A percentile compares a stretch with the other conserved stretches of the same genome.
phyloP scores from a whole-genome alignment of 2,888 invertebrate species.

The Drosophila infuscata region DNA sequence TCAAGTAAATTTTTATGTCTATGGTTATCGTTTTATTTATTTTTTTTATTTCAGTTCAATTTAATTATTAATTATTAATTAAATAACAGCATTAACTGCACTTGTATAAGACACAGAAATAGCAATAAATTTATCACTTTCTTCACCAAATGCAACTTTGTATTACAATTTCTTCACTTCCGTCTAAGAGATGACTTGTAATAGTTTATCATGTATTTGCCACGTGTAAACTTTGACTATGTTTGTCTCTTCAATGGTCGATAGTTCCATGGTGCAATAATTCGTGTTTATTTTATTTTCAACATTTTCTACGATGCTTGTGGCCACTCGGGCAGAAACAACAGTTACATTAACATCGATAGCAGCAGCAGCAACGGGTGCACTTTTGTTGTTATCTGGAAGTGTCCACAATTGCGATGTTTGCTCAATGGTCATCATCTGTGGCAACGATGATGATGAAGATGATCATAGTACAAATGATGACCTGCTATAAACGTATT shows the following conservation, averaged over 20 bases:
- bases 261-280: conserved; percentile 41
- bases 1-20: neutral
- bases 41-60: neutral
- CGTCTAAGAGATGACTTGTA: neutral
- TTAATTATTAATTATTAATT: too few relatives aligned
- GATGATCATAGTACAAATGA: conserved; percentile 12
- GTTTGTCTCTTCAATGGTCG: neutral
- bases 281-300: conserved; percentile 58
- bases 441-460: neutral
- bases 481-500: conserved; percentile 50
- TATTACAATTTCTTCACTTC: neutral
- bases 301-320: conserved; percentile 48
- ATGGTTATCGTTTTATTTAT: neutral
- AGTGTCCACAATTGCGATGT: conserved; percentile 76
- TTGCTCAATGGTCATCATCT: conserved; percentile 51
- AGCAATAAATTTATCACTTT: neutral
- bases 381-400: conserved; percentile 75
- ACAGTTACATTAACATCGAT: conserved; percentile 31
- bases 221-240: neutral
- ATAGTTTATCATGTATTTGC: neutral
- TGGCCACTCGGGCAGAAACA: conserved; percentile 44
- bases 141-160: neutral
- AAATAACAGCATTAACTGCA: too few relatives aligned
- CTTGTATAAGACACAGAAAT: neutral
- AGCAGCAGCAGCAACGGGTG: conserved; percentile 31